A percentile compares a stretch with the other conserved stretches of the same genome.
phyloP scores from a whole-genome alignment of 2,888 invertebrate genomes.

The Netelia melanura region DNA sequence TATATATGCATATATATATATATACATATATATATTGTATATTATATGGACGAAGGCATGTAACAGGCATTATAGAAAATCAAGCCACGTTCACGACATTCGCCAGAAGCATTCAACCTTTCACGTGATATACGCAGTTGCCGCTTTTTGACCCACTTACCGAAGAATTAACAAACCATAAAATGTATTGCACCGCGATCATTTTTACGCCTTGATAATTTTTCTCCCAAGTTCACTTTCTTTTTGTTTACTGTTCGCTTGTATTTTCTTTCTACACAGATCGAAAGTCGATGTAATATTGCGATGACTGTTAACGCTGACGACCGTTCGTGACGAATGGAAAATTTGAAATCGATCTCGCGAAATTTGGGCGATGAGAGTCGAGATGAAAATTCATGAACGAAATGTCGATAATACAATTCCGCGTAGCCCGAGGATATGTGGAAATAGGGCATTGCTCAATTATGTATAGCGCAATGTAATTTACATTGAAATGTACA shows the following conservation, averaged over 20 bases:
- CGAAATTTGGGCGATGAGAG: conserved; percentile 19
- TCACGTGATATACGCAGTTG: conserved; percentile 53
- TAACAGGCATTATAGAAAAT: conserved; percentile 31
- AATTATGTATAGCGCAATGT: conserved; percentile 19
- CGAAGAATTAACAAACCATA: conserved; percentile 53
- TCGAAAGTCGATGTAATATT: conserved; percentile 21
- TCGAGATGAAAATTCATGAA: conserved; percentile 10
- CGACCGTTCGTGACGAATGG: not conserved
- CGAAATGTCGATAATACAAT: conserved; percentile 8
- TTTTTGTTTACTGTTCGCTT: not conserved
- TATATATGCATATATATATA: not conserved
- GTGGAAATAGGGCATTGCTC: conserved; percentile 38
- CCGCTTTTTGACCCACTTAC: conserved; percentile 64
- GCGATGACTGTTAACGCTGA: not conserved
- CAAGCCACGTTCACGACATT: conserved; percentile 57
- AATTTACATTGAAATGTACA: not conserved
- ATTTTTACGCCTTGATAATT: conserved; percentile 58
- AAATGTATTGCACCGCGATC: conserved; percentile 48
- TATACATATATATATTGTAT: not conserved
- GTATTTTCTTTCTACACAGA: conserved; percentile 2
- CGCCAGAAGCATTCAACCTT: conserved; percentile 63
- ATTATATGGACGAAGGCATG: not conserved
- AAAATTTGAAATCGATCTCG: conserved; percentile 1
- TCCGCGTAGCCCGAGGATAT: not conserved
- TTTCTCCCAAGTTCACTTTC: conserved; percentile 11